Base-by-base conservation (phyloP, 2,113 vertebrate genomes). In the Macrotus californicus region DNA sequence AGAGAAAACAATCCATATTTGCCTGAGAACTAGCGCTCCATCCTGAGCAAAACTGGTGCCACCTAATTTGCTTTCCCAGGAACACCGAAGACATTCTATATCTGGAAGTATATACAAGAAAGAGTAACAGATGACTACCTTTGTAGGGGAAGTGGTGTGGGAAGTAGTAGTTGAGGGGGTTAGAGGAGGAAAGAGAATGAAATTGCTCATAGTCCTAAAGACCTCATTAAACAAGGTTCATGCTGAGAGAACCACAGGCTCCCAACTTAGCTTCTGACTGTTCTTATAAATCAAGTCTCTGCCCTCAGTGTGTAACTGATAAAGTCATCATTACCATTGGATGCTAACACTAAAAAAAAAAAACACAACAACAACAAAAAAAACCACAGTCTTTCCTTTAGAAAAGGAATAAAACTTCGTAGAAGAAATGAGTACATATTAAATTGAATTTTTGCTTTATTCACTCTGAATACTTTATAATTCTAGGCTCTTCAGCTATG, bases 281-380 rank as follows among this genome's bases (percentile, higher is more conserved):
- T 69, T 73, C n/a, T 52, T 46, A 76, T 95, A 80, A 90, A 95
- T 97, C 88, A 95, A 94, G 59, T 10, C 84, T 92, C 34, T 82
- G 52, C 69, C 46, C 26, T 64, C 36, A 64, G 72, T 69, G 56
- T 36, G 36, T 52, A 75, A 56, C 72, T 94, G 86, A 94, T 46
- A 82, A 64, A 56, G 61, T 46, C 43, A 46, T 46, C 36, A 64
- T 91, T 95, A 73, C 54, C 82, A 50, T 22, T 50, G 26, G 31
- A 72, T 73, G 36, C 39, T 46, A 73, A 67, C 14, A 61, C 61
- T 75, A 11, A 16, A 83, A 41, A 69, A 79, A 77, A 91, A n/a
- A 61, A 11, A 12, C 0, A 11, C 9, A 10, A 61, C 59, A 59
- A 56, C 54, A 59, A 18, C 16, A 22, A 9, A 59, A 29, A 26